These are phyloP conservation scores for Chymomyza fuscimana DNA, from an alignment of 2,888 invertebrate species.

Conservation along the genomic window DNA sequence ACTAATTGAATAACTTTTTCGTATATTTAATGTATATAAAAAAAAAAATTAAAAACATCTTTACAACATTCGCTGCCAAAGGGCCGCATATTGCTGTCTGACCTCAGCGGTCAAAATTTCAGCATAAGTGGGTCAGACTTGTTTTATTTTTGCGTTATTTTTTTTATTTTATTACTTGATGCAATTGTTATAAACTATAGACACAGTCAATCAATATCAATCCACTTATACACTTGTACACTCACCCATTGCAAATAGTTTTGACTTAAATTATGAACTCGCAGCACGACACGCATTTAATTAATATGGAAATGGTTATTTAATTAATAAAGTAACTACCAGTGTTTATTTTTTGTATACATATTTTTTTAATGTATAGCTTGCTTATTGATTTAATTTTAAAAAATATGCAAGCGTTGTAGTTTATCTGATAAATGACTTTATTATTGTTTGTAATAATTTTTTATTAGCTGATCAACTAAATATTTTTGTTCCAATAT, in stretches of 20 bases:
- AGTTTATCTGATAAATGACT: no score
- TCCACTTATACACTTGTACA: conserved; percentile 4
- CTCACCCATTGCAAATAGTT: conserved; percentile 47
- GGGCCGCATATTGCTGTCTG: conserved; percentile 26
- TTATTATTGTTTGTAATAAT: no score
- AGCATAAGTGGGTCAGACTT: conserved; percentile 31
- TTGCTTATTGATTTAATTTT: neutral
- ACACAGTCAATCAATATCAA: neutral
- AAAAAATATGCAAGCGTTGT: no score
- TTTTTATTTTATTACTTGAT: conserved; percentile 33
- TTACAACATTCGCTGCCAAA: neutral
- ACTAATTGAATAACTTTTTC: conserved; percentile 8
- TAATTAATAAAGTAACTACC: conserved; percentile 22
- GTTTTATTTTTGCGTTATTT: neutral
- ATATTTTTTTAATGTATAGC: neutral
- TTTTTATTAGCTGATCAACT: no score
- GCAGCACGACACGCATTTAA: conserved; percentile 42
- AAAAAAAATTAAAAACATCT: neutral
- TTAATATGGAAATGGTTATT: conserved; percentile 45
- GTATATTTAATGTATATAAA: neutral
- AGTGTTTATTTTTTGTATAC: neutral
- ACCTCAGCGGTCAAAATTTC: conserved; percentile 5
- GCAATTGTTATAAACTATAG: conserved; percentile 17
- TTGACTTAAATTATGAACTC: conserved; percentile 42
- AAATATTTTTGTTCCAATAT: no score